These are phyloP conservation scores for Danaus melanippus DNA, from an alignment of 1,140 invertebrate species.

Conservation along the genomic window DNA sequence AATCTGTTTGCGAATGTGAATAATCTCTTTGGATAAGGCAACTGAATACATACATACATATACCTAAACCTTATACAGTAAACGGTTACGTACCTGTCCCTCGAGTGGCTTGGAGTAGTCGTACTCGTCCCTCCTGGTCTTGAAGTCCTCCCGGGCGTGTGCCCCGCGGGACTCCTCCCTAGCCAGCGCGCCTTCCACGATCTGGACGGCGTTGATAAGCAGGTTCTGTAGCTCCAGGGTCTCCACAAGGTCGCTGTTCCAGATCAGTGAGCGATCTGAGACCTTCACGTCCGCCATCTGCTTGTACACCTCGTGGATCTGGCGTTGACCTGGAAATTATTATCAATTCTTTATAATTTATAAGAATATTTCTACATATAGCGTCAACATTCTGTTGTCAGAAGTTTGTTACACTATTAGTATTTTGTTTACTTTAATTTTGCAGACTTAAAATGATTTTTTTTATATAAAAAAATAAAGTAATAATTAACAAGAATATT, in stretches of 20 bases:
- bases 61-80: not conserved
- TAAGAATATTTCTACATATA: too few species aligned
- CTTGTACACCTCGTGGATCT: constrained; percentile 75
- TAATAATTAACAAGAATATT: too few species aligned
- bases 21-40: too few species aligned
- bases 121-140: constrained; percentile 90
- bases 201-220: constrained; percentile 93
- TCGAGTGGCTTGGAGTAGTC: constrained; percentile 94
- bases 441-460: too few species aligned
- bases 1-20: too few species aligned
- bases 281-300: constrained; percentile 77
- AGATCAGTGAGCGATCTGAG: constrained; percentile 79
- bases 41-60: too few species aligned
- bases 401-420: too few species aligned
- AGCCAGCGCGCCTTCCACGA: constrained; percentile 92
- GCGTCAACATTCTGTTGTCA: too few species aligned
- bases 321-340: constrained; percentile 35
- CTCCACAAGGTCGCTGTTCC: constrained; percentile 98
- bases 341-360: not conserved
- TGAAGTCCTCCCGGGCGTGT: constrained; percentile 97
- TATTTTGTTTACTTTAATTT: too few species aligned
- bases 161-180: constrained; percentile 98
- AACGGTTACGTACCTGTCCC: constrained; percentile 68
- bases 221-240: constrained; percentile 98
- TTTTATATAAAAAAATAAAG: too few species aligned